A percentile compares a stretch with the other conserved stretches of the same genome.
These are phyloP conservation scores for Aporophyla nigra DNA, from an alignment of 2,888 invertebrate species.

Conservation along the genomic window DNA sequence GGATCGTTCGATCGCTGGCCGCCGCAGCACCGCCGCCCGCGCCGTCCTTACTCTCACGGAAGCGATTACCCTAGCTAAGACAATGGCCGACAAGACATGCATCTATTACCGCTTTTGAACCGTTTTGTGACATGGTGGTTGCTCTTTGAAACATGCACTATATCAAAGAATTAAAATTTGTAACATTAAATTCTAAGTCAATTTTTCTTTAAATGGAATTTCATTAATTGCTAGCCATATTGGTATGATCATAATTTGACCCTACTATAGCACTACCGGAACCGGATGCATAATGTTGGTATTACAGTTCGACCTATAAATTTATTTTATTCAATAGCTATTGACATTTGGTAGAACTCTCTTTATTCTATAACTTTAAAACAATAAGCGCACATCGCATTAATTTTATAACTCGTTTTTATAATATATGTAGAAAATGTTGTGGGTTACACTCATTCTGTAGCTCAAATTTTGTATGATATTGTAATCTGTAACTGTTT, in stretches of 20 bases:
- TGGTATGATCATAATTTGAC: background rate
- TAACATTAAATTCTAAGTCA: constrained; percentile 3
- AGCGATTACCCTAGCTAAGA: constrained; percentile 87
- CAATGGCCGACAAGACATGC: constrained; percentile 89
- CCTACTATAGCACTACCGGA: too few relatives aligned
- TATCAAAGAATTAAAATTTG: constrained; percentile 71
- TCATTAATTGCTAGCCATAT: background rate
- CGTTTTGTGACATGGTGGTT: constrained; percentile 75
- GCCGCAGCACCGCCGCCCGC: constrained; percentile 64
- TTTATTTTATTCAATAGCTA: background rate
- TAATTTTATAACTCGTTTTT: too few relatives aligned
- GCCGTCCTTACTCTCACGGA: constrained; percentile 86
- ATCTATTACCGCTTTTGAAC: constrained; percentile 88
- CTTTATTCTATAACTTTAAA: too few relatives aligned
- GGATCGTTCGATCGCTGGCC: constrained; percentile 78
- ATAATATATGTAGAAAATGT: too few relatives aligned
- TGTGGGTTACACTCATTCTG: too few relatives aligned
- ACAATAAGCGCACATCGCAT: too few relatives aligned
- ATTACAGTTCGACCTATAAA: background rate
- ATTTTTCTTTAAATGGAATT: constrained; percentile 20
- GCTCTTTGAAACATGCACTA: constrained; percentile 79
- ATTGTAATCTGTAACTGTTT: too few relatives aligned
- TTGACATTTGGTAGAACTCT: background rate
- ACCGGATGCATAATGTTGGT: too few relatives aligned
- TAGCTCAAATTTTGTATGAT: too few relatives aligned